phyloP scores from a whole-genome alignment of 1,140 invertebrate species.

The Drosophila grimshawi region DNA sequence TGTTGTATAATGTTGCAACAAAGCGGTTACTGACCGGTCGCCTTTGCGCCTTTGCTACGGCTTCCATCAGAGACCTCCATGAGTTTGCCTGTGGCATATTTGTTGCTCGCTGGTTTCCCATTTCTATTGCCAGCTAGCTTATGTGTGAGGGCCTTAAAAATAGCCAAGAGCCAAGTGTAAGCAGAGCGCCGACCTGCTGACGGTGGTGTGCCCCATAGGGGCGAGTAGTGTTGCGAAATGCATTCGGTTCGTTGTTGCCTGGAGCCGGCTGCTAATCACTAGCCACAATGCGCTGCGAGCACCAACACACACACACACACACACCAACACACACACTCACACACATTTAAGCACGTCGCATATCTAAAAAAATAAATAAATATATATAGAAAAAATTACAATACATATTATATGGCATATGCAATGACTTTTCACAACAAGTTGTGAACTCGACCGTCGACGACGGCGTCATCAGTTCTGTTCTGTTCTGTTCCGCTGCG shows the following conservation, averaged over 20 bases:
- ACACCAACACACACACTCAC: slow-evolving; percentile 1
- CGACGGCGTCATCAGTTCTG: slow-evolving; percentile 15
- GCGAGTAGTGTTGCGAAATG: slow-evolving; percentile 13
- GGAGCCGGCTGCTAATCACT: slow-evolving; percentile 39
- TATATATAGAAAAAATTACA: slow-evolving; percentile 57
- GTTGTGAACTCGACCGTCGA: slow-evolving; percentile 46
- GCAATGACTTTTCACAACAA: slow-evolving; percentile 60
- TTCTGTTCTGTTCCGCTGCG: not conserved
- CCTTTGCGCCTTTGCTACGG: slow-evolving; percentile 53
- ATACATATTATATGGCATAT: slow-evolving; percentile 35
- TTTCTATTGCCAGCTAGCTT: slow-evolving; percentile 19
- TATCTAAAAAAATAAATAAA: slow-evolving; percentile 56
- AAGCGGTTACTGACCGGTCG: slow-evolving; percentile 67
- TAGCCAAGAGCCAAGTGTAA: slow-evolving; percentile 29
- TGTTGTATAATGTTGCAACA: slow-evolving; percentile 72
- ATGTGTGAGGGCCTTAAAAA: slow-evolving; percentile 40
- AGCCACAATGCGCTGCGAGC: slow-evolving; percentile 26
- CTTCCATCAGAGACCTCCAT: slow-evolving; percentile 35
- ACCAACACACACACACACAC: slow-evolving; percentile 5
- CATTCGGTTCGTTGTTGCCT: slow-evolving; percentile 23
- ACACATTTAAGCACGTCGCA: slow-evolving; percentile 27
- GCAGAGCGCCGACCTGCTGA: not conserved
- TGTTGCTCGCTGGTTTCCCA: slow-evolving; percentile 10
- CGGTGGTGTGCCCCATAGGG: slow-evolving; percentile 1
- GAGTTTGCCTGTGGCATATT: slow-evolving; percentile 13